Base-by-base conservation (phyloP, 2,113 vertebrate species). In the Nymphicus hollandicus region DNA sequence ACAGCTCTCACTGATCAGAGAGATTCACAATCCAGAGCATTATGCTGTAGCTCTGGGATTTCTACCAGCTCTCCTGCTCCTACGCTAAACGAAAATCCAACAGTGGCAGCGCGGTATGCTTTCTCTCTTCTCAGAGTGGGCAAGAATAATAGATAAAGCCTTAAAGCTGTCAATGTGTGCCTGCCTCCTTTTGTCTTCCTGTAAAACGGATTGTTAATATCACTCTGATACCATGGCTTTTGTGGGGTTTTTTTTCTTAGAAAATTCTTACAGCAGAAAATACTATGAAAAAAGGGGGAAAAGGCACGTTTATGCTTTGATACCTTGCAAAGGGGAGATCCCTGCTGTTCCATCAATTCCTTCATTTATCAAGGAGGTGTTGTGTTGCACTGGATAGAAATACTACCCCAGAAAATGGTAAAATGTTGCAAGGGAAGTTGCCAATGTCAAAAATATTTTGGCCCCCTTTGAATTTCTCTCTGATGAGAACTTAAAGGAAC, bases 401-500 rank as follows among this genome's bases (percentile, higher is more conserved):
- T 39, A 24, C 39, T 69, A 81, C 46, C 41, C 28, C 23, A 53
- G 46, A 73, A 81, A 49, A 37, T 11, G 22, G 43, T 91, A 60
- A 93, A 87, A 5, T 17, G 22, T 18, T 46, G 5, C n/a, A 88
- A 73, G 23, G 78, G 47, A 56, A 74, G 53, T 22, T 52, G 46
- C 19, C 68, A 95, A 61, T 31, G 31, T 44, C 76, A 79, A 70
- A 60, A 65, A 5, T 15, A 37, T 68, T 89, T 50, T 55, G 65
- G 10, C 18, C 18, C 27, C n/a, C 66, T 92, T 69, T 91, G 55
- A 88, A 65, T 92, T 91, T 91, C 52, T 91, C 29, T 83, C n/a
- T 76, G 68, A 91, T 46, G 61, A 29, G 47, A 88, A 64, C 56
- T 96, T 95, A 77, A 83, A 76, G 84, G 91, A 96, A 76, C n/a